phyloP scores from a whole-genome alignment of 2,113 vertebrate species.

The Ptychochromis oligacanthus region DNA sequence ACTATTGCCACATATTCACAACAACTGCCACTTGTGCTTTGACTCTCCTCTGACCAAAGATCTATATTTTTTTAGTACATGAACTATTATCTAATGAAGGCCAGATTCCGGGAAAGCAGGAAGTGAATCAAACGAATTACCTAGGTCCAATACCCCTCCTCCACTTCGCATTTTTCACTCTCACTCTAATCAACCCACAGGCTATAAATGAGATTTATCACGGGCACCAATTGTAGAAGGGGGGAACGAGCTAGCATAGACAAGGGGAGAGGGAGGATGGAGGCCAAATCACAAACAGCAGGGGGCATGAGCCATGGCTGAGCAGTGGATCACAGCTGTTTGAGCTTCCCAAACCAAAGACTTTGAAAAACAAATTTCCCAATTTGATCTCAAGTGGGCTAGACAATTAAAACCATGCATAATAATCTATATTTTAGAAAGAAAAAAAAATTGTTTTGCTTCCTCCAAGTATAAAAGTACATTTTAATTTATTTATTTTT shows the following conservation, averaged over 20 bases:
- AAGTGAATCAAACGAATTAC: slow-evolving; percentile 69
- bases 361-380: not conserved
- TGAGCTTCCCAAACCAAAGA: slow-evolving; percentile 16
- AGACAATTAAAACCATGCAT: not conserved
- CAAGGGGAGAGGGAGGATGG: slow-evolving; percentile 30
- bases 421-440: not conserved
- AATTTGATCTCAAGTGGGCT: not conserved
- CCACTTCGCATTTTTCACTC: slow-evolving; percentile 71
- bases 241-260: slow-evolving; percentile 32
- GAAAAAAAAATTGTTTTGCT: not conserved
- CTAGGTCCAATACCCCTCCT: slow-evolving; percentile 54
- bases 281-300: slow-evolving; percentile 49
- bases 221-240: slow-evolving; percentile 56
- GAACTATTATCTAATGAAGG: slow-evolving; percentile 71
- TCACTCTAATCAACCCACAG: slow-evolving; percentile 72
- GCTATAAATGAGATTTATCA: slow-evolving; percentile 80
- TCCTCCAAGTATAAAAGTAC: not conserved
- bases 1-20: slow-evolving; percentile 7
- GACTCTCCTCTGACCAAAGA: slow-evolving; percentile 17
- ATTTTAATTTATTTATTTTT: not conserved
- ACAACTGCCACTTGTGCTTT: slow-evolving; percentile 39
- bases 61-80: slow-evolving; percentile 65
- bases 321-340: slow-evolving; percentile 25
- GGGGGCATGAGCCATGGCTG: slow-evolving; percentile 19
- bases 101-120: slow-evolving; percentile 69